These are phyloP conservation scores for Malachius bipustulatus DNA, from an alignment of 2,888 invertebrate genomes.

Conservation along the genomic window DNA sequence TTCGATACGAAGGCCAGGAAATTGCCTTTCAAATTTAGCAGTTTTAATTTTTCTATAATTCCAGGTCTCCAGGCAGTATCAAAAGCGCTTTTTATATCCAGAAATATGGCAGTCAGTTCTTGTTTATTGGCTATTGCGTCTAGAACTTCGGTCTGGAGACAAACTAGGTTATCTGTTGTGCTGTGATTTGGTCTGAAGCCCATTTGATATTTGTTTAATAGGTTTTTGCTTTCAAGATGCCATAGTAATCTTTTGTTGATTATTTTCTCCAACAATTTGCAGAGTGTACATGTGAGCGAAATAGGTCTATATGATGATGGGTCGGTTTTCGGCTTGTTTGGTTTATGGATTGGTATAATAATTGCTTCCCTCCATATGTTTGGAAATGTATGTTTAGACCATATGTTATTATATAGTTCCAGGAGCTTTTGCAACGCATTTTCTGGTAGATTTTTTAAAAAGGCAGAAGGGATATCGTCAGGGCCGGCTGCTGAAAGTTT, in stretches of 20 bases:
- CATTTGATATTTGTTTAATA: constrained; percentile 6
- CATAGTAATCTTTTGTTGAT: constrained; percentile 11
- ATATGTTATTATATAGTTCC: constrained; percentile 9
- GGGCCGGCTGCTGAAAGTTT: constrained; percentile 9
- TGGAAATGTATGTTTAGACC: constrained; percentile 5
- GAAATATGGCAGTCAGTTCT: constrained; percentile 9
- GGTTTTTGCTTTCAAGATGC: constrained; percentile 9
- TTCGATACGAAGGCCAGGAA: constrained; percentile 10
- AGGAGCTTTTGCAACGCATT: constrained; percentile 7
- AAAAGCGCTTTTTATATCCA: constrained; percentile 11
- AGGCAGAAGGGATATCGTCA: constrained; percentile 9
- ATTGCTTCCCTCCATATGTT: constrained; percentile 7
- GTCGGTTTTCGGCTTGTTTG: too few relatives aligned
- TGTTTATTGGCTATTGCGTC: constrained; percentile 12
- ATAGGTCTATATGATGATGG: constrained; percentile 12
- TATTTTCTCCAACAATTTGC: constrained; percentile 12
- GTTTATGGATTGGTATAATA: too few relatives aligned
- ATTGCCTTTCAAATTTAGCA: constrained; percentile 6
- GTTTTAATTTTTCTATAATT: constrained; percentile 7
- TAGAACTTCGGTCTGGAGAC: constrained; percentile 10
- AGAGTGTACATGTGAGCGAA: constrained; percentile 7
- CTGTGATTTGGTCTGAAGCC: constrained; percentile 10
- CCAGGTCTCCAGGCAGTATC: constrained; percentile 11
- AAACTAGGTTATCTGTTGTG: constrained; percentile 9
- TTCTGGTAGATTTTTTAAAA: constrained; percentile 7